Evolutionary conservation across 1,140 invertebrate genomes (phyloP), one percentile per base, ranked within the genome.

Genomic region (Leguminivora glycinivorella): DNA sequence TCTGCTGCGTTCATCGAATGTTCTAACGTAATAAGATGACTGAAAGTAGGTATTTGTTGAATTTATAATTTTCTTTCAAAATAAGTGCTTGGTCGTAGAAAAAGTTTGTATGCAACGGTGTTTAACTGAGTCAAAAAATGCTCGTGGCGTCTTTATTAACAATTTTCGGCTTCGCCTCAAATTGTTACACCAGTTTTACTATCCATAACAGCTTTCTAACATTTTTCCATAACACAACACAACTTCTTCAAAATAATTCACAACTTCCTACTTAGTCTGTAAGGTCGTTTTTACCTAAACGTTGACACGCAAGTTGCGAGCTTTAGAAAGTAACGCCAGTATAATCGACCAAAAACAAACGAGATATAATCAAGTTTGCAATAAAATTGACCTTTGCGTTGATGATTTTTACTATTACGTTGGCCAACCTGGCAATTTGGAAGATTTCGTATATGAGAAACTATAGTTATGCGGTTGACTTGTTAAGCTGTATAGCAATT

Each of bases 391-490:
- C 47, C 47, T 52, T 52, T 52, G 22, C 17, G 19, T 52, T 52
- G 47, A 52, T 52, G 47, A 52, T 22, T 52, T 52, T 52, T 52
- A 52, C 19, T 52, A 52, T 52, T 52, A 52, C 10, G 47, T 52
- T 52, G 47, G 47, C 47, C 19, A 52, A 52, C 9, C 1, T 52
- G 47, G 47, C 10, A 22, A 52, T 52, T 52, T 52, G 47, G 47
- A 22, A 5, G 47, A 22, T 52, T 52, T 52, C 47, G 19, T 52
- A 43, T 52, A 9, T 52, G n/a, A 22, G 47, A 22, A 52, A 22
- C 40, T n/a, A 10, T 52, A 17, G 47, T 52, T 22, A 52, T 22
- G 19, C 47, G 19, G 47, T 52, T 10, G 47, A 52, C 22, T 52
- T 52, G 47, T 52, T 52, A 22, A 19, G 34, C 10, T 38, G 14